These are phyloP conservation scores for Ceyx margarethae DNA, from an alignment of 2,113 vertebrate species.

Conservation along the genomic window DNA sequence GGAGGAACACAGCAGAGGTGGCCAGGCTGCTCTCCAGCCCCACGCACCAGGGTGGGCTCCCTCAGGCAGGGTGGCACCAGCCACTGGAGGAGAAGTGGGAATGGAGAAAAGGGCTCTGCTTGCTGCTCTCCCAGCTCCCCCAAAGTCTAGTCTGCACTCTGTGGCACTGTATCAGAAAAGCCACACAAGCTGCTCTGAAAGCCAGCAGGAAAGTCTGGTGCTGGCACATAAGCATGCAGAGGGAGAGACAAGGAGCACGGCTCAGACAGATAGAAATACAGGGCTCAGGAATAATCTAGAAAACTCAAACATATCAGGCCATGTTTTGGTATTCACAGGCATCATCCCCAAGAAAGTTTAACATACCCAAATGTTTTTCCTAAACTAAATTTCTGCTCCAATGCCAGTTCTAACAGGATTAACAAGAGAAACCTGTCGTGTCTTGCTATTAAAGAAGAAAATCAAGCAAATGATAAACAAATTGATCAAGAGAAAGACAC, in stretches of 20 bases:
- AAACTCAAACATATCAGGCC: neutral
- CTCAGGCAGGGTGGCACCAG: accelerated
- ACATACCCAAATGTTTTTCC: conserved; percentile 1
- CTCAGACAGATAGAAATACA: neutral
- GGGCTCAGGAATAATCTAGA: neutral
- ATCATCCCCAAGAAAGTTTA: neutral
- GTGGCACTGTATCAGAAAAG: neutral
- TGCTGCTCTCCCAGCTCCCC: neutral
- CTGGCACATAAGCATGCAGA: neutral
- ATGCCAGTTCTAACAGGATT: conserved; percentile 13
- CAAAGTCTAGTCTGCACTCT: neutral
- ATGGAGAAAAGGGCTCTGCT: neutral
- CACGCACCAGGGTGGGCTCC: neutral
- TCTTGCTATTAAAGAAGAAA: conserved; percentile 28
- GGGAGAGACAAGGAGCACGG: neutral
- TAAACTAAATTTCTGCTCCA: conserved; percentile 16
- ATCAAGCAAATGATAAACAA: conserved; percentile 45
- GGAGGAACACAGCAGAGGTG: neutral
- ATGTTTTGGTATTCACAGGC: neutral
- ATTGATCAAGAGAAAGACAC: conserved; percentile 49
- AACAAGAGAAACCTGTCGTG: neutral
- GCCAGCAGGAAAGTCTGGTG: neutral
- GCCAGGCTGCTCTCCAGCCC: neutral
- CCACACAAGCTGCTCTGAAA: neutral
- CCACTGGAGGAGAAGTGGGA: neutral